Evolutionary conservation across 2,113 vertebrate species (phyloP), one percentile per base, ranked within the genome.

Genomic region (Pelmatolapia mariae): DNA sequence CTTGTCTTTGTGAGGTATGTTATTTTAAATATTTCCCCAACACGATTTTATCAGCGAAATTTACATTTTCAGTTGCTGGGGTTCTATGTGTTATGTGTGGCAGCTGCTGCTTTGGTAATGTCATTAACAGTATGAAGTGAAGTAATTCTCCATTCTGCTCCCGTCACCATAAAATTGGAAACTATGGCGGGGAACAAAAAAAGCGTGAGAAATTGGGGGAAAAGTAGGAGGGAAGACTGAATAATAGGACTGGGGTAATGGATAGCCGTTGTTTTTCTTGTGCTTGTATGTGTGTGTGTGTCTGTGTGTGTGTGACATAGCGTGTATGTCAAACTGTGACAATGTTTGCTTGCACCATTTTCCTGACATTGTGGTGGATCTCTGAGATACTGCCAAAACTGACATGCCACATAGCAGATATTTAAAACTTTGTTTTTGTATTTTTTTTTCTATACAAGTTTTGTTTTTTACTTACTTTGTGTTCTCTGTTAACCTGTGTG

Each of bases 181-280:
- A 83, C 56, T 83, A 26, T 45, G n/a, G 19, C 12, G 19, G 61
- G 57, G n/a, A 79, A 79, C 18, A 92, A 86, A 81, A 73, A 91
- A 95, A 93, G 89, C 68, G 33, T 88, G 86, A 85, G 91, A 93
- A 90, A 84, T 83, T 47, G 26, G 59, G 81, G 38, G 61, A 9
- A 87, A 79, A 26, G 57, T 26, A 73, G 57, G 31, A 36, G 76
- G 38, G 45, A 29, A 82, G 73, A 40, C 63, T 68, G 80, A 91
- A 84, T 86, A 86, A 84, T 80, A 79, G 57, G 56, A 63, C 79
- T 18, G 50, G 76, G n/a, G 45, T 88, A 92, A 87, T 83, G 12
- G 81, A 89, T 87, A 83, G 76, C 54, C 40, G 40, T 84, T 71
- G 54, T 86, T 63, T 76, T 1, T 76, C 24, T 76, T 29, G 24